phyloP scores from a whole-genome alignment of 2,113 vertebrate species.

The Aix galericulata region DNA sequence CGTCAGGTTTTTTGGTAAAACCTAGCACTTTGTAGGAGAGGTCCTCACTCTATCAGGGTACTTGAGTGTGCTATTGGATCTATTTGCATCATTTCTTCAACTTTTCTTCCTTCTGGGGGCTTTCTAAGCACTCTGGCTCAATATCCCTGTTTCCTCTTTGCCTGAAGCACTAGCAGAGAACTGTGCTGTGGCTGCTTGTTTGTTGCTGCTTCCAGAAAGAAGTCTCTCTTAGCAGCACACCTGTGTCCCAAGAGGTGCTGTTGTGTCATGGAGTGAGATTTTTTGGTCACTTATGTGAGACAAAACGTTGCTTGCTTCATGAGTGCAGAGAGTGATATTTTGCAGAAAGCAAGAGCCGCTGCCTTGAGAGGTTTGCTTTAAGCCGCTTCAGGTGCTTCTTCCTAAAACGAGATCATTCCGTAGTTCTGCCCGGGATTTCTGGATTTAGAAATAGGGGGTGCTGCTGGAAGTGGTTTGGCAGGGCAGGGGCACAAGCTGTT shows the following conservation, averaged over 20 bases:
- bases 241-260: neutral
- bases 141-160: neutral
- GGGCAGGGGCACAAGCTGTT: fast-evolving
- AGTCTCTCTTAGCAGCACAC: neutral
- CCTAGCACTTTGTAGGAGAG: neutral
- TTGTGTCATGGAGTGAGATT: fast-evolving
- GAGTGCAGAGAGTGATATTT: neutral
- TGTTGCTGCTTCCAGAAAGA: fast-evolving
- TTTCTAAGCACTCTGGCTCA: neutral
- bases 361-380: neutral
- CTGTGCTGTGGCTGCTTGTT: neutral
- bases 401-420: neutral
- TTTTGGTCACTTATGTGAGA: no score
- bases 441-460: neutral
- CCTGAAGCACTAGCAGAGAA: neutral
- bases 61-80: neutral
- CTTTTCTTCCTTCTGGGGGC: neutral
- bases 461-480: neutral
- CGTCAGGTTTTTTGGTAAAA: neutral
- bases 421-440: neutral
- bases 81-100: neutral
- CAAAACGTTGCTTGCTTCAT: fast-evolving
- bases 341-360: neutral
- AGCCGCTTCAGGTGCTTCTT: neutral
- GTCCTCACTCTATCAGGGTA: neutral